A percentile compares a stretch with the other conserved stretches of the same genome.
Conservation (phyloP, 2,797 vertebrate species). For the Periophthalmus magnuspinnatus region DNA sequence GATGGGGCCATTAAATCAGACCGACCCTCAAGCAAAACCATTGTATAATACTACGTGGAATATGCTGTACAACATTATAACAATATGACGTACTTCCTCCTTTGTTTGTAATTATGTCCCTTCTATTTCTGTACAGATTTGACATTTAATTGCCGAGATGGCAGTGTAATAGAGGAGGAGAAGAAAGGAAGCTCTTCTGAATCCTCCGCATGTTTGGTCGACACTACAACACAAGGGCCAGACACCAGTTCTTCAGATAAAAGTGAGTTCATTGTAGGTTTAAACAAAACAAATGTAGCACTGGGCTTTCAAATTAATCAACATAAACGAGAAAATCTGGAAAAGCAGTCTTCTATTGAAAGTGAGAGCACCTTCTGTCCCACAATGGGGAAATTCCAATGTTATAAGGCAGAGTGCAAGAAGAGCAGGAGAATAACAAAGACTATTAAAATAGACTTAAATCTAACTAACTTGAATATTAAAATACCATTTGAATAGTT, state of each 20-base stretch:
- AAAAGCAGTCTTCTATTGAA: too few relatives aligned
- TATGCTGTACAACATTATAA: too few relatives aligned
- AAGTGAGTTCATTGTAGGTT: constrained; percentile 60
- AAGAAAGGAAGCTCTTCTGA: constrained; percentile 81
- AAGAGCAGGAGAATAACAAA: too few relatives aligned
- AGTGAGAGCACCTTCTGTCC: too few relatives aligned
- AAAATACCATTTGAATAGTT: too few relatives aligned
- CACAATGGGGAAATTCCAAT: too few relatives aligned
- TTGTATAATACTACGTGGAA: too few relatives aligned
- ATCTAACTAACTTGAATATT: too few relatives aligned
- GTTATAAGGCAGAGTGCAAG: too few relatives aligned
- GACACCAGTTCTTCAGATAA: constrained; percentile 71
- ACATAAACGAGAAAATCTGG: too few relatives aligned
- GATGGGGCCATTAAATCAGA: not conserved
- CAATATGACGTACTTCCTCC: too few relatives aligned
- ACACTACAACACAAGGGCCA: constrained; percentile 84
- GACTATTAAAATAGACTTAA: too few relatives aligned
- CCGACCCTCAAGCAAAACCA: not conserved
- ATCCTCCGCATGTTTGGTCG: constrained; percentile 87
- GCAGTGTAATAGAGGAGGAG: constrained; percentile 75
- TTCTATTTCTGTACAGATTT: constrained; percentile 65
- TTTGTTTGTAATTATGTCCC: not conserved
- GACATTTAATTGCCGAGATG: constrained; percentile 67
- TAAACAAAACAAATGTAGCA: not conserved
- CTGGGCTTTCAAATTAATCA: not conserved